Evolutionary conservation across 2,888 invertebrate genomes (phyloP).

Genomic region (Zygothrica quintamaculata): DNA sequence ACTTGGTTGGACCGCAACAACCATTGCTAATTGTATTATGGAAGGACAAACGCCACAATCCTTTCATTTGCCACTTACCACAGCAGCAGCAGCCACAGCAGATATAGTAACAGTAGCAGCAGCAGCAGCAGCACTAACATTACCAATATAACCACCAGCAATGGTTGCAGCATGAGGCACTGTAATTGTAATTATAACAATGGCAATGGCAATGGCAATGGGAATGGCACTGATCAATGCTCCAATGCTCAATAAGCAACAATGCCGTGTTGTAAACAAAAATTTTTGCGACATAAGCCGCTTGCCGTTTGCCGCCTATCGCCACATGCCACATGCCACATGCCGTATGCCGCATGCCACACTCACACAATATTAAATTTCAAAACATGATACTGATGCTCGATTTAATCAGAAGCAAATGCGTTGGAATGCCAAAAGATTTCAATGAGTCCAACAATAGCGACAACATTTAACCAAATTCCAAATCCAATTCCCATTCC

Average conservation of each 20-base stretch:
- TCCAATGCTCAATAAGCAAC: slow-evolving; percentile 19
- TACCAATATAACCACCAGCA: background rate
- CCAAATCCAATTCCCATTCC: slow-evolving; percentile 30
- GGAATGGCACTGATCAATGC: no score
- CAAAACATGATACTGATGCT: slow-evolving; percentile 62
- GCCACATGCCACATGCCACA: slow-evolving; percentile 44
- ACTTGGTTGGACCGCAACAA: slow-evolving; percentile 30
- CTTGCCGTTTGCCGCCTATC: no score
- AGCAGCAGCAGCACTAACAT: slow-evolving; percentile 30
- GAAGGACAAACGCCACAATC: slow-evolving; percentile 57
- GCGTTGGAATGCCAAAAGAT: slow-evolving; percentile 45
- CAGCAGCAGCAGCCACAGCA: slow-evolving; percentile 16
- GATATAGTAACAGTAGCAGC: slow-evolving; percentile 2
- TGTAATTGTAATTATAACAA: slow-evolving; percentile 34
- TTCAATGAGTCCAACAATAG: slow-evolving; percentile 23
- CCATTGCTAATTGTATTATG: slow-evolving; percentile 68
- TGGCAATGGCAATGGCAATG: no score
- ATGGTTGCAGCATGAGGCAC: slow-evolving; percentile 11
- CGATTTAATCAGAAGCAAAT: slow-evolving; percentile 75
- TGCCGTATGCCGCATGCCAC: no score
- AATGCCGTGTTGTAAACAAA: slow-evolving; percentile 40
- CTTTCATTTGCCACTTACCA: slow-evolving; percentile 52
- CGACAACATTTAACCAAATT: no score
- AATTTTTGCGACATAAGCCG: slow-evolving; percentile 46
- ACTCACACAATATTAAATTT: slow-evolving; percentile 25